A percentile compares a stretch with the other conserved stretches of the same genome.
phyloP scores from a whole-genome alignment of 2,888 invertebrate genomes.

The Cosmorhoe ocellata region DNA sequence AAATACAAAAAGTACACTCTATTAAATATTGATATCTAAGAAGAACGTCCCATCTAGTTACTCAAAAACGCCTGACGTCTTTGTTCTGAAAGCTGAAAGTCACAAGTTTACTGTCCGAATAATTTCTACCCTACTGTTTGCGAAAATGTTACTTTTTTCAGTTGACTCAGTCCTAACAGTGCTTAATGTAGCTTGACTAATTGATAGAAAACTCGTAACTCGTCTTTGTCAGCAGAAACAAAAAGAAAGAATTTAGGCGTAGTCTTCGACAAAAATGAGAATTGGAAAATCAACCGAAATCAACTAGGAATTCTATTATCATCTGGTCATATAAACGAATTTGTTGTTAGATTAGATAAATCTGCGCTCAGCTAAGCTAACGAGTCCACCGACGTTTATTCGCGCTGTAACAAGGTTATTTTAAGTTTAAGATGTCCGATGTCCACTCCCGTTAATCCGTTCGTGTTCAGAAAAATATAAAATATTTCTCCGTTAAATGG shows the following conservation, averaged over 20 bases:
- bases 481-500: constrained; percentile 32
- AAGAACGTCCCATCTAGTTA: neutral
- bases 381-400: neutral
- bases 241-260: constrained; percentile 1
- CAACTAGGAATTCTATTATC: no score
- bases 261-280: neutral
- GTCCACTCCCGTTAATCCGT: constrained; percentile 9
- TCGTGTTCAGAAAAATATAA: constrained; percentile 29
- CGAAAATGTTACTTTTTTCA: constrained; percentile 14
- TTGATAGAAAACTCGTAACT: constrained; percentile 7
- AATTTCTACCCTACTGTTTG: constrained; percentile 9
- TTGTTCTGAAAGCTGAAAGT: constrained; percentile 20
- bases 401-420: constrained; percentile 1
- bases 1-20: no score
- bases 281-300: neutral
- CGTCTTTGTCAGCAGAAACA: constrained; percentile 11
- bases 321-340: no score
- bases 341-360: no score
- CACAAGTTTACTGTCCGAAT: constrained; percentile 16
- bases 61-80: constrained; percentile 11
- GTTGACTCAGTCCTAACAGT: constrained; percentile 15
- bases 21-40: neutral
- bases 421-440: constrained; percentile 19
- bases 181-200: constrained; percentile 22
- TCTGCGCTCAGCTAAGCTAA: no score